Evolutionary conservation across 2,797 vertebrate species (phyloP), one percentile per base, ranked within the genome.

Genomic region (Myoxocephalus aenaeus): DNA sequence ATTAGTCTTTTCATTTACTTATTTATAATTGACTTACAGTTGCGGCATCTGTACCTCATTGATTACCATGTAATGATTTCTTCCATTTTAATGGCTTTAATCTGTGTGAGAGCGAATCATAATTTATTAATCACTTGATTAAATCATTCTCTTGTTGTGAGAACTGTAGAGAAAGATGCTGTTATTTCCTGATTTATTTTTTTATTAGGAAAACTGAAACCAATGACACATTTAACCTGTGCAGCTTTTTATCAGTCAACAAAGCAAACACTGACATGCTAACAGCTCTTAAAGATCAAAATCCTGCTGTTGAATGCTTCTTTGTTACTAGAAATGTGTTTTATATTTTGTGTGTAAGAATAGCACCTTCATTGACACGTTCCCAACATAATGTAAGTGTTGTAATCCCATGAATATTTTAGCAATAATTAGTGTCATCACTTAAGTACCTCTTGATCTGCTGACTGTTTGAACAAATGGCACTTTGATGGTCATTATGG

Each of bases 371-470:
- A 53, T 70, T 73, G 29, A 76, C 15, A 18, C 20, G 11, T 77
- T 83, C 10, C 20, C 59, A 48, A 40, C 67, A 36, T 80, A 81
- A 65, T 51, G 58, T 25, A 53, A n/a, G 42, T 48, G 63, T 57
- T 42, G 62, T 29, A 65, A 68, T 4, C 34, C 51, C 44, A 32
- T 42, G 20, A 66, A 27, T 77, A 61, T 83, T 83, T 71, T 51
- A 86, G 88, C 86, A 92, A 91, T 92, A 92, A 90, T 59, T 77
- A n/a, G 34, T 80, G 12, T 73, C 17, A 29, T 62, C 32, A 42
- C 40, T 73, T 34, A 29, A 65, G 34, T 65, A 36, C 71, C 44
- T 75, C 20, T 70, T 82, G 65, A 89, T 81, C 73, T 84, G 57
- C 69, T 77, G 72, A 79, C 72, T 83, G 75, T 84, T 78, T 36